Conservation (phyloP, 2,888 invertebrate species). For the Amorpha juglandis region DNA sequence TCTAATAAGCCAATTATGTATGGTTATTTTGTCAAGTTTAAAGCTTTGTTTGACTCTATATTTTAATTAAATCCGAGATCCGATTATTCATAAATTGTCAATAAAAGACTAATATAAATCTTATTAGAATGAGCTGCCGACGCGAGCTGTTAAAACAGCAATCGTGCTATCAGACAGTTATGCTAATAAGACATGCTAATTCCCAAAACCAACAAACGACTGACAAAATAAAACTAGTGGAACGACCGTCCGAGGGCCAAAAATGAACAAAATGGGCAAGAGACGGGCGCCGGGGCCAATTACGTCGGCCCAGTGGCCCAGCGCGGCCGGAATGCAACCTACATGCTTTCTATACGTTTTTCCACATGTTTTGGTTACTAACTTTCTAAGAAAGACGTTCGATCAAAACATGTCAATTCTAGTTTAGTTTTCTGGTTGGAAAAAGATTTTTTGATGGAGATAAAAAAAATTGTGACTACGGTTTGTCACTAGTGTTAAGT, state of each 20-base stretch:
- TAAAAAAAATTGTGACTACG: background rate
- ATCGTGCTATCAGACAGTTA: slow-evolving; percentile 79
- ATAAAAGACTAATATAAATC: background rate
- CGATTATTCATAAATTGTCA: background rate
- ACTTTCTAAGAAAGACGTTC: slow-evolving; percentile 22
- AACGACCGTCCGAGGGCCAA: slow-evolving; percentile 60
- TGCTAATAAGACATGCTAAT: slow-evolving; percentile 84
- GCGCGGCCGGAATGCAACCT: slow-evolving; percentile 43
- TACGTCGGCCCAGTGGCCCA: slow-evolving; percentile 61
- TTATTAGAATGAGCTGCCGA: slow-evolving; percentile 17
- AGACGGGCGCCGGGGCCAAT: slow-evolving; percentile 82
- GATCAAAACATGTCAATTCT: slow-evolving; percentile 3
- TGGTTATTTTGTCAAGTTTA: background rate
- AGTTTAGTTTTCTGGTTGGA: background rate
- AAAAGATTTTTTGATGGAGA: background rate
- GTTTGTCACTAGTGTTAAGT: background rate
- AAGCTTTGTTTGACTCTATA: background rate
- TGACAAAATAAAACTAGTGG: slow-evolving; percentile 59
- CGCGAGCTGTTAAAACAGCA: slow-evolving; percentile 72
- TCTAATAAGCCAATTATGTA: slow-evolving; percentile 1
- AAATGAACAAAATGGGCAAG: slow-evolving; percentile 68
- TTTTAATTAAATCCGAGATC: background rate
- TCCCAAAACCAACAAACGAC: slow-evolving; percentile 81
- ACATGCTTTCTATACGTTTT: slow-evolving; percentile 61
- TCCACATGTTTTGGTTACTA: slow-evolving; percentile 44